Evolutionary conservation across 2,113 vertebrate genomes (phyloP).

Genomic region (Charadrius vociferus): DNA sequence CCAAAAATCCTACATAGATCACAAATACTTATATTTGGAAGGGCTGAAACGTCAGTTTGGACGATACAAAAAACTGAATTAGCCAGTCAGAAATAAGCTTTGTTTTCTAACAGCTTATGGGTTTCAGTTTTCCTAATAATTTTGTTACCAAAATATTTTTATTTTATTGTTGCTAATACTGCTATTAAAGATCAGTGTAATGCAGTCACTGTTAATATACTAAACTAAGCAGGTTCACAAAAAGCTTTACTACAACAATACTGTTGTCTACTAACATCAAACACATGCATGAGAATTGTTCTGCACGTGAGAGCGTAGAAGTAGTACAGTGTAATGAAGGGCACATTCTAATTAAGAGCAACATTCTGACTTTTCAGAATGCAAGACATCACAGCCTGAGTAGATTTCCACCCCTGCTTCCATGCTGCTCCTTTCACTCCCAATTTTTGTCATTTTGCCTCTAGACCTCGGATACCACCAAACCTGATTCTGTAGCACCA

Average conservation of each 20-base stretch:
- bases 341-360: neutral
- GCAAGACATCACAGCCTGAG: neutral
- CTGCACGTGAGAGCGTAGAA: neutral
- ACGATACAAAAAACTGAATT: neutral
- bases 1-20: neutral
- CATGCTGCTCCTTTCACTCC: accelerated
- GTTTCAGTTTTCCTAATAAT: neutral
- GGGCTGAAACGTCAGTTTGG: neutral
- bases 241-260: neutral
- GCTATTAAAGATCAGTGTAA: neutral
- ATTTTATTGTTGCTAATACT: neutral
- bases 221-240: neutral
- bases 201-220: neutral
- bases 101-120: neutral
- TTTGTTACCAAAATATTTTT: neutral
- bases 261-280: neutral
- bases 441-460: neutral
- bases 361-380: neutral
- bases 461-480: neutral
- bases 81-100: neutral
- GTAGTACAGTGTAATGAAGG: neutral
- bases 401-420: accelerated
- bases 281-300: neutral
- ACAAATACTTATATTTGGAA: neutral
- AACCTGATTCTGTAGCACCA: neutral